These are phyloP conservation scores for Goniozus legneri DNA, from an alignment of 1,140 invertebrate species.

Conservation along the genomic window DNA sequence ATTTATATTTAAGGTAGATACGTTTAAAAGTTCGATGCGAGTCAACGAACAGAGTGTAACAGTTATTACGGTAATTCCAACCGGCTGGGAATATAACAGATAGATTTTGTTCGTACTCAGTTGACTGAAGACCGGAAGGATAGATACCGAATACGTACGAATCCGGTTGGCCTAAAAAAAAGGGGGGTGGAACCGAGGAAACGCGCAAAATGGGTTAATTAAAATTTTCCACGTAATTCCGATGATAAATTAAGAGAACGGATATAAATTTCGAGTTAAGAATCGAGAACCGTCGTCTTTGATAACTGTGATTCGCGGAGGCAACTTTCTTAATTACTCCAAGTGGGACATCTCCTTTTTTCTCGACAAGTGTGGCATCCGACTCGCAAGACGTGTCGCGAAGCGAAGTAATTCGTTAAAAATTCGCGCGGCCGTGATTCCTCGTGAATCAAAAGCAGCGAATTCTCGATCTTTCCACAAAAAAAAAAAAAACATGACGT, in stretches of 20 bases:
- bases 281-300: slow-evolving; percentile 15
- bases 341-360: slow-evolving; percentile 1
- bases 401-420: not conserved
- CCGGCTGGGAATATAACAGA: not conserved
- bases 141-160: not conserved
- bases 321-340: slow-evolving; percentile 32
- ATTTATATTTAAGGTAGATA: too few relatives aligned
- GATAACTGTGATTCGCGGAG: slow-evolving; percentile 23
- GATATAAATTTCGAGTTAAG: slow-evolving; percentile 31
- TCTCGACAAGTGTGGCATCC: slow-evolving; percentile 1
- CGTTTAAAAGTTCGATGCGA: not conserved
- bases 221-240: slow-evolving; percentile 26
- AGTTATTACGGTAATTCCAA: not conserved
- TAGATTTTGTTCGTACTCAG: not conserved
- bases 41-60: not conserved
- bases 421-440: too few relatives aligned
- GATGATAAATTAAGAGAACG: slow-evolving; percentile 22
- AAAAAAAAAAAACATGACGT: not conserved
- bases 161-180: not conserved
- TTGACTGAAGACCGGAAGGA: not conserved
- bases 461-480: not conserved
- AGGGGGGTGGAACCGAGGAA: not conserved
- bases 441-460: not conserved
- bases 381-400: too few relatives aligned
- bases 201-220: slow-evolving; percentile 23